Evolutionary conservation across 2,888 invertebrate species (phyloP), one percentile per base, ranked within the genome.

Genomic region (Polyploca ridens): DNA sequence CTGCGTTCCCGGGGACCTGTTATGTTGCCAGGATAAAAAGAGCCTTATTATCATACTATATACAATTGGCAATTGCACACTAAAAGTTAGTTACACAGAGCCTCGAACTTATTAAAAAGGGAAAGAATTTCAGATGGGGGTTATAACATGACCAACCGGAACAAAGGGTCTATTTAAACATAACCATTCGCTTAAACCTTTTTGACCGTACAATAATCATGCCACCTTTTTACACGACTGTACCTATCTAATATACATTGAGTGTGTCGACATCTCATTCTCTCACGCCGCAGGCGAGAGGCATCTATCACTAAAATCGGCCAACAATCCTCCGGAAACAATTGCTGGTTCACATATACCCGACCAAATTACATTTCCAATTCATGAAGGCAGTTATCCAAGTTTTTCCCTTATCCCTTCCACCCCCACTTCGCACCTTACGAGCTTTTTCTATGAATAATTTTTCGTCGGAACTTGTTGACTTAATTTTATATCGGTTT

Each of bases 401-500:
- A 78, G 68, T 79, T 79, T 81, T 81, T 77, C 85, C 80, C 76
- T 79, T 78, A 76, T 78, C 71, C 75, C 76, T 76, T 72, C 73
- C 72, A 68, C 72, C 66, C 69, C 65, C 74, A 68, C 67, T 78
- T 76, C 76, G 71, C 87, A 85, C 88, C 87, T 87, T 77, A 74
- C 84, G 86, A 88, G 88, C 87, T 88, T 88, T 86, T 85, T 88
- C 92, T 91, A 92, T 93, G 93, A 93, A 93, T 93, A 93, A 89
- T 90, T 91, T 91, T 91, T 88, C 86, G 78, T 75, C 71, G 82
- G 84, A 84, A 85, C 90, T 87, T 93, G 91, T 93, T 93, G 93
- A 93, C 92, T 93, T 93, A 93, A 93, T 93, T 93, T 92, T 91
- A 92, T 92, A 90, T 90, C 85, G 88, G 88, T 86, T 87, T 86